Percentiles rank a stretch among this genome's conserved stretches.
Conservation (phyloP, 2,113 vertebrate genomes). For the Pseudorasbora parva region DNA sequence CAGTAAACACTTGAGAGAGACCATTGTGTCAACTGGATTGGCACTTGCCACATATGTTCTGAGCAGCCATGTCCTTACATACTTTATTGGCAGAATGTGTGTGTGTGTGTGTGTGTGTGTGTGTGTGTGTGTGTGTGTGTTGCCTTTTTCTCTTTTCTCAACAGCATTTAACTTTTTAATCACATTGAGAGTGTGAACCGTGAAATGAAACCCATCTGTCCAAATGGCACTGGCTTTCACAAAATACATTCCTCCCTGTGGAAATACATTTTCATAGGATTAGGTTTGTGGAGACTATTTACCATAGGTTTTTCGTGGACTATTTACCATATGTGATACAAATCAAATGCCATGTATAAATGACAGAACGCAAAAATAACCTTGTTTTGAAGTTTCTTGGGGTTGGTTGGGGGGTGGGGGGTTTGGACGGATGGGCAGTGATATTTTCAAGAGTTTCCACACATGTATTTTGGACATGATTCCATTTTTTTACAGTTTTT, state of each 20-base stretch:
- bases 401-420: too few relatives aligned
- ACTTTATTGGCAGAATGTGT: constrained; percentile 62
- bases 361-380: neutral
- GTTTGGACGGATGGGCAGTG: too few relatives aligned
- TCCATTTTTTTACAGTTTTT: too few relatives aligned
- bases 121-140: too few relatives aligned
- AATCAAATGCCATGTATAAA: constrained; percentile 62
- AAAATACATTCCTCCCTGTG: constrained; percentile 71
- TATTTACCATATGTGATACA: constrained; percentile 55
- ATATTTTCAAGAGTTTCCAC: too few relatives aligned
- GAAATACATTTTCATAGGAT: constrained; percentile 72
- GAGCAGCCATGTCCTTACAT: constrained; percentile 55
- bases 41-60: constrained; percentile 63
- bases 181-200: constrained; percentile 78
- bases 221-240: constrained; percentile 72
- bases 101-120: constrained; percentile 48
- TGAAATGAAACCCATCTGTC: constrained; percentile 80
- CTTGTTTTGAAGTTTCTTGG: neutral
- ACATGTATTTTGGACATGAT: too few relatives aligned
- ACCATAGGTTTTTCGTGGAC: too few relatives aligned
- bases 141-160: constrained; percentile 70
- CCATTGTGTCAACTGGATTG: constrained; percentile 65
- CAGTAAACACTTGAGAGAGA: constrained; percentile 41
- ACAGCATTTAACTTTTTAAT: constrained; percentile 80
- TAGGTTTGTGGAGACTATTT: neutral